Percentiles rank a stretch among this genome's conserved stretches.
These are phyloP conservation scores for Steinernema feltiae DNA, from an alignment of 1,140 invertebrate genomes.

Conservation along the genomic window DNA sequence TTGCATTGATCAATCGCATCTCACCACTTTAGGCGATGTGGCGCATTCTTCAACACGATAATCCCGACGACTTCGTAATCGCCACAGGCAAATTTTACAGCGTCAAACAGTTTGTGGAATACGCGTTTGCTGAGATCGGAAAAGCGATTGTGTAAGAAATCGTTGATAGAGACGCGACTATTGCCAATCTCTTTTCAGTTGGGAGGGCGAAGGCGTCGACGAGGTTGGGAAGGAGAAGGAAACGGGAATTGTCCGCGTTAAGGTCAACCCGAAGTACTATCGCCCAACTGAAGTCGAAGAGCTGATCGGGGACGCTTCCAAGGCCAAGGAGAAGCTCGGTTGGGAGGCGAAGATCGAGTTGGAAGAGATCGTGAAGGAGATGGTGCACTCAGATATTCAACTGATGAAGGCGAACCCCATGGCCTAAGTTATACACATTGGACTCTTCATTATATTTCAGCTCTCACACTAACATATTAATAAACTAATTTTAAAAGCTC, in stretches of 20 bases:
- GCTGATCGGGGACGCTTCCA: constrained; percentile 79
- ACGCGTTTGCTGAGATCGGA: constrained; percentile 70
- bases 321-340: constrained; percentile 77
- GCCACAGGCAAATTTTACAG: constrained; percentile 89
- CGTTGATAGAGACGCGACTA: not conserved
- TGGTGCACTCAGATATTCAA: constrained; percentile 83
- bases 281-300: constrained; percentile 95
- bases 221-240: constrained; percentile 80
- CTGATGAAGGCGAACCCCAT: constrained; percentile 82
- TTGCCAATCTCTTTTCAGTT: constrained; percentile 62
- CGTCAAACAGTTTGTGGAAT: constrained; percentile 91
- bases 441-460: too few species aligned
- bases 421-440: too few species aligned
- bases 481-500: too few species aligned
- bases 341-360: constrained; percentile 75
- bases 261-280: constrained; percentile 88
- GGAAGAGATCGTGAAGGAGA: constrained; percentile 80
- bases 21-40: constrained; percentile 89
- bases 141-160: constrained; percentile 38
- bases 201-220: constrained; percentile 77
- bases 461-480: too few species aligned
- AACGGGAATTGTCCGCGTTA: constrained; percentile 74
- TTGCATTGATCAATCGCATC: constrained; percentile 3
- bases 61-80: constrained; percentile 91
- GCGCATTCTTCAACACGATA: constrained; percentile 92